These are phyloP conservation scores for Camptogramma bilineatum DNA, from an alignment of 2,888 invertebrate species.

Conservation along the genomic window DNA sequence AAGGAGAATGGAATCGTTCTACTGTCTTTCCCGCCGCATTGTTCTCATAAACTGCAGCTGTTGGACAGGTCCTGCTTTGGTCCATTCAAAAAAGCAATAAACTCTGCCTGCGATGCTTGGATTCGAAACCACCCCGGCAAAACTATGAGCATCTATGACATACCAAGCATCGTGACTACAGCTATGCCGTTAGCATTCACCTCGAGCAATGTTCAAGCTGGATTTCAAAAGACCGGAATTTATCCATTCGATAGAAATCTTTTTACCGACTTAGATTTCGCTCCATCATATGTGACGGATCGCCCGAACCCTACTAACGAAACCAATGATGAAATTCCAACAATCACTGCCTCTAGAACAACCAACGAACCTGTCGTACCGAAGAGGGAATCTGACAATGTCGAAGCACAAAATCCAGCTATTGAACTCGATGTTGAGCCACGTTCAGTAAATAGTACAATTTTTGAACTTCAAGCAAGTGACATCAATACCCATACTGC, in stretches of 20 bases:
- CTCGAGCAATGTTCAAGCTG: constrained; percentile 45
- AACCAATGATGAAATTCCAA: too few species aligned
- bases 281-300: constrained; percentile 10
- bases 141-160: constrained; percentile 52
- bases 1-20: constrained; percentile 48
- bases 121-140: constrained; percentile 50
- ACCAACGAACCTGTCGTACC: too few species aligned
- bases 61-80: constrained; percentile 47
- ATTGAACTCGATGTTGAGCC: too few species aligned
- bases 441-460: too few species aligned
- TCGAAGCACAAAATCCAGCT: too few species aligned
- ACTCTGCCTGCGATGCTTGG: constrained; percentile 48
- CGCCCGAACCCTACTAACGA: constrained; percentile 1
- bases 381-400: too few species aligned
- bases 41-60: constrained; percentile 51
- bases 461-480: too few species aligned
- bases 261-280: constrained; percentile 47
- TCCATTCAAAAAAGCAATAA: constrained; percentile 49
- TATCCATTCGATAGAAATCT: constrained; percentile 47
- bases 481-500: too few species aligned
- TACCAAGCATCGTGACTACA: constrained; percentile 44
- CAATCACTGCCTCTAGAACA: too few species aligned
- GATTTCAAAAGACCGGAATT: constrained; percentile 47
- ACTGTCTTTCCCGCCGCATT: constrained; percentile 52
- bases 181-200: constrained; percentile 48